A percentile compares a stretch with the other conserved stretches of the same genome.
Evolutionary conservation across 2,888 invertebrate genomes (phyloP).

Genomic region (Ceriagrion tenellum): DNA sequence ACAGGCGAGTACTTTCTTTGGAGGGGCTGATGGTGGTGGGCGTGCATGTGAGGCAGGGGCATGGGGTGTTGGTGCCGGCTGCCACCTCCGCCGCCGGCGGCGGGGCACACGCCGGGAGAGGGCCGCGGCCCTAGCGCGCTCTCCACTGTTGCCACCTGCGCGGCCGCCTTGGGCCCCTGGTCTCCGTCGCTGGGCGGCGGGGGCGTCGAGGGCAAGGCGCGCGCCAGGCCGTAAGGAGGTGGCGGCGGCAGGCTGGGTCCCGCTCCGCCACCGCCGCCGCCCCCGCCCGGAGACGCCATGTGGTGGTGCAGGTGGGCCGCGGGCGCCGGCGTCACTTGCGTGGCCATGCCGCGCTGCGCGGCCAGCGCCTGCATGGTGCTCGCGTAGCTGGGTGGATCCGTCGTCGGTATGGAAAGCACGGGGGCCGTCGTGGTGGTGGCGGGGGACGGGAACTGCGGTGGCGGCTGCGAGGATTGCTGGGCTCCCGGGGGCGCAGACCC

Average conservation of each 20-base stretch:
- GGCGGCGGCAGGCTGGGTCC: constrained; percentile 81
- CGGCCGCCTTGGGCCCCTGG: constrained; percentile 73
- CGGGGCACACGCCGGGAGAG: constrained; percentile 75
- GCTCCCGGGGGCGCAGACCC: background rate
- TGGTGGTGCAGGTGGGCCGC: constrained; percentile 80
- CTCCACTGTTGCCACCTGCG: constrained; percentile 77
- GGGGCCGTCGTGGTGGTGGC: constrained; percentile 79
- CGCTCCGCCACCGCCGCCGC: background rate
- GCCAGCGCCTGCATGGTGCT: constrained; percentile 92
- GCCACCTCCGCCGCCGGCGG: background rate
- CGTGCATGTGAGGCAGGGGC: constrained; percentile 73
- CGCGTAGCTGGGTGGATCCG: constrained; percentile 95
- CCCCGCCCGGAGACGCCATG: constrained; percentile 69
- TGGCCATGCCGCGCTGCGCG: constrained; percentile 81
- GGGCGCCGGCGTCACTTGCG: constrained; percentile 69
- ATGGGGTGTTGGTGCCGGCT: constrained; percentile 57
- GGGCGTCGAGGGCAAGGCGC: constrained; percentile 75
- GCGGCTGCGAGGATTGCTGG: constrained; percentile 71
- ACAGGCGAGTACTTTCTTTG: constrained; percentile 86
- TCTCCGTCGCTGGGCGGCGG: constrained; percentile 69
- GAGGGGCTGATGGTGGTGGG: constrained; percentile 81
- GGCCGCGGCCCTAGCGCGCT: constrained; percentile 78
- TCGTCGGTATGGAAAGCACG: constrained; percentile 79
- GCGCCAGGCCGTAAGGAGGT: constrained; percentile 83
- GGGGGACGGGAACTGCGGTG: constrained; percentile 71